Percentiles rank a stretch among this genome's conserved stretches.
These are phyloP conservation scores for Parus major DNA, from an alignment of 2,113 vertebrate species.

Conservation along the genomic window DNA sequence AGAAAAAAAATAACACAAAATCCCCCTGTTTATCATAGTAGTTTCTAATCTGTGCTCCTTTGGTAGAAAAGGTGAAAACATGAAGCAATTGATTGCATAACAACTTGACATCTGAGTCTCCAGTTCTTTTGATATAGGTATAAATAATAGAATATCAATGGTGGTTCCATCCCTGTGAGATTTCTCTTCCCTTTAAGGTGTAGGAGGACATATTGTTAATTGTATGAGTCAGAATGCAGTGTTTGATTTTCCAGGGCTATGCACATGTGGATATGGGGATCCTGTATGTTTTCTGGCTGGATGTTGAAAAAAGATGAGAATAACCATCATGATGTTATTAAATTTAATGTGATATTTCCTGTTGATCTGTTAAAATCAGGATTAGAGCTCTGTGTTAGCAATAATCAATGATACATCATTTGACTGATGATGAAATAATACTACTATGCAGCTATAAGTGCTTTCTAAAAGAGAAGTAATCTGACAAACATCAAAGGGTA, in stretches of 20 bases:
- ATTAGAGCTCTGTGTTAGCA: not conserved
- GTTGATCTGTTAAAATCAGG: not conserved
- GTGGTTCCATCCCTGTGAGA: not conserved
- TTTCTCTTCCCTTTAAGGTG: not conserved
- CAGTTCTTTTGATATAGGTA: not conserved
- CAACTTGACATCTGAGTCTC: not conserved
- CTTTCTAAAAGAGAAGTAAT: not conserved
- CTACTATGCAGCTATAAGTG: not conserved
- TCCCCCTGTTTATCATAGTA: not conserved
- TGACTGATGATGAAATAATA: conserved; percentile 3
- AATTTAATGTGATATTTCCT: not conserved
- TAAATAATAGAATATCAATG: not conserved
- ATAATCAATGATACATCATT: not conserved
- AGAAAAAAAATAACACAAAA: not conserved
- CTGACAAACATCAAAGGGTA: conserved; percentile 11
- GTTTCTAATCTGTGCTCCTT: not conserved
- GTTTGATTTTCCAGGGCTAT: not conserved
- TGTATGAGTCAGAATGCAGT: not conserved
- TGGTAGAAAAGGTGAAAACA: not conserved
- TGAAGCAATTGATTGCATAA: not conserved
- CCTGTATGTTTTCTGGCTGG: not conserved
- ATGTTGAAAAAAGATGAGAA: not conserved
- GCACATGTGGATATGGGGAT: not conserved
- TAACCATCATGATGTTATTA: not conserved
- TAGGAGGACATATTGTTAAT: not conserved